Conservation (phyloP, 2,888 invertebrate species). For the Aphidius colemani region DNA sequence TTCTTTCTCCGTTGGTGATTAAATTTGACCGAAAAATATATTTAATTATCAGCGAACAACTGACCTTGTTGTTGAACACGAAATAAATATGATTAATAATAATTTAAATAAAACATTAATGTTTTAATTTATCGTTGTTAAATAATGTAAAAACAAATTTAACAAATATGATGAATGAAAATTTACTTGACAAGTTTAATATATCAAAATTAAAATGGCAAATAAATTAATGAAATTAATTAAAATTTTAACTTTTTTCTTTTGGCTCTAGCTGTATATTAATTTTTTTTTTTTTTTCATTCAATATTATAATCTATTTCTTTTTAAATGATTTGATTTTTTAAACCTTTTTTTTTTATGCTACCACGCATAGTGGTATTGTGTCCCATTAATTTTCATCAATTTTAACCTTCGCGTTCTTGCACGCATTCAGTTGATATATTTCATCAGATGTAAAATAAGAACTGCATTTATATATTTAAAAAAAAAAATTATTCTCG, state of each 20-base stretch:
- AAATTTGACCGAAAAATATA: constrained; percentile 30
- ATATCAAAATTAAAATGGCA: too few relatives aligned
- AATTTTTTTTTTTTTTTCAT: too few relatives aligned
- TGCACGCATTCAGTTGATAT: constrained; percentile 20
- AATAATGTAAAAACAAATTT: too few relatives aligned
- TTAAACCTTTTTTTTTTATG: not conserved
- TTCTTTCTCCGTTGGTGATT: constrained; percentile 14
- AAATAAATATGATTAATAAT: not conserved
- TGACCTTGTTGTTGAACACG: not conserved
- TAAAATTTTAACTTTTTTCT: too few relatives aligned
- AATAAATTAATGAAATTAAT: too few relatives aligned
- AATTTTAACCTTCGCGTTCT: constrained; percentile 32
- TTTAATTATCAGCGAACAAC: constrained; percentile 17
- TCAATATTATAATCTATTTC: too few relatives aligned
- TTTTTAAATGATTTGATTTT: too few relatives aligned
- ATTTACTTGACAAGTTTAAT: not conserved
- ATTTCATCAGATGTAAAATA: too few relatives aligned
- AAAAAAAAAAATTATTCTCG: not conserved
- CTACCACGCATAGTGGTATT: constrained; percentile 18
- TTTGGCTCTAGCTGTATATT: too few relatives aligned
- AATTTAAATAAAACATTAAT: not conserved
- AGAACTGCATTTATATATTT: too few relatives aligned
- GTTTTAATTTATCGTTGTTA: too few relatives aligned
- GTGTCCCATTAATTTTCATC: constrained; percentile 30
- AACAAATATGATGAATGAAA: not conserved